phyloP scores from a whole-genome alignment of 2,113 vertebrate species.

The Todiramphus chloris region DNA sequence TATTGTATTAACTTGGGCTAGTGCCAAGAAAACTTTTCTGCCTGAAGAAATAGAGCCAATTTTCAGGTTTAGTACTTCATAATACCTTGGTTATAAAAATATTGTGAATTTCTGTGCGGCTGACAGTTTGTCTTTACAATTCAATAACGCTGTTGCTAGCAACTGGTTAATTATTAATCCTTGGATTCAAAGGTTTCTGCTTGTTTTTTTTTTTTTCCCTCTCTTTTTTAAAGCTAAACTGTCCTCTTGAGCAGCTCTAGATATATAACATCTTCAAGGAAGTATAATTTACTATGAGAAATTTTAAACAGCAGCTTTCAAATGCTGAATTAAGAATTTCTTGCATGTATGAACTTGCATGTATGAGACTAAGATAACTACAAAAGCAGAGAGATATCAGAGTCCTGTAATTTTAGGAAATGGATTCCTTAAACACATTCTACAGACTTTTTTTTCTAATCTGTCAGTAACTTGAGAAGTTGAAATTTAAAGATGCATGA shows the following conservation, averaged over 20 bases:
- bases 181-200: not conserved
- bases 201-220: not conserved
- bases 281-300: not conserved
- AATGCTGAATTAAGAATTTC: not conserved
- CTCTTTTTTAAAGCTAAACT: not conserved
- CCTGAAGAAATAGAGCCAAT: slow-evolving; percentile 5
- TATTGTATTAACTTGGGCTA: slow-evolving; percentile 22
- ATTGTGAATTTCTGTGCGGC: not conserved
- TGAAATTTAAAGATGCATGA: not conserved
- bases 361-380: not conserved
- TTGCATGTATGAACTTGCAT: not conserved
- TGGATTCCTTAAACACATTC: not conserved
- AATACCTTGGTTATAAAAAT: slow-evolving; percentile 2
- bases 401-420: not conserved
- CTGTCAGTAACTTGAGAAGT: not conserved
- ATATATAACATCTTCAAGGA: not conserved
- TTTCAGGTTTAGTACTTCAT: slow-evolving; percentile 41
- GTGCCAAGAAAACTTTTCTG: slow-evolving; percentile 37
- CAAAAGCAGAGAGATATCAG: not conserved
- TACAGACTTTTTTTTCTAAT: not conserved
- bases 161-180: slow-evolving; percentile 23
- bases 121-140: not conserved
- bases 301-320: not conserved
- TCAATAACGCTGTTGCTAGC: not conserved
- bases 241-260: not conserved